Conservation (phyloP, 2,113 vertebrate species). For the Eretmochelys imbricata region DNA sequence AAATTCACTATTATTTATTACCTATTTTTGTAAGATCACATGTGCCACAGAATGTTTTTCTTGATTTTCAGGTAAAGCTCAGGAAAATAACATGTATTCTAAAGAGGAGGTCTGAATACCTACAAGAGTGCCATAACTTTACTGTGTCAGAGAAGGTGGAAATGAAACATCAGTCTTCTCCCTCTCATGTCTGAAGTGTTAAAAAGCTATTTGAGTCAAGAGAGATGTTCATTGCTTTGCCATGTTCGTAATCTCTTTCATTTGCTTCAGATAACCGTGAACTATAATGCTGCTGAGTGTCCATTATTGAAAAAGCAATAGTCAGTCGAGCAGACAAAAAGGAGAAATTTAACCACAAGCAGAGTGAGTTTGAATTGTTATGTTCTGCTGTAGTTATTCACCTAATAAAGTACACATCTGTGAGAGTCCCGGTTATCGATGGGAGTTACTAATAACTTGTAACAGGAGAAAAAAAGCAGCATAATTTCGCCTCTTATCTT, state of each 20-base stretch:
- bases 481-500: not conserved
- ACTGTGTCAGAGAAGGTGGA: not conserved
- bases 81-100: not conserved
- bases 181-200: not conserved
- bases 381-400: slow-evolving; percentile 20
- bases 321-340: slow-evolving; percentile 61
- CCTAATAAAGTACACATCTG: slow-evolving; percentile 41
- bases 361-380: slow-evolving; percentile 26
- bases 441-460: not conserved
- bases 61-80: slow-evolving; percentile 27
- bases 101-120: not conserved
- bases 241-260: slow-evolving; percentile 57
- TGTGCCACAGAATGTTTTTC: not conserved
- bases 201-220: slow-evolving; percentile 33
- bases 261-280: slow-evolving; percentile 50
- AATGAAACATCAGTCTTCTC: slow-evolving; percentile 11
- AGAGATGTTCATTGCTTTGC: slow-evolving; percentile 57
- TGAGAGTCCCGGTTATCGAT: slow-evolving; percentile 5
- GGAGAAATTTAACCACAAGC: slow-evolving; percentile 42
- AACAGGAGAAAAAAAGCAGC: not conserved
- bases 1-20: not conserved
- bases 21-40: not conserved
- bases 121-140: not conserved
- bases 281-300: slow-evolving; percentile 44
- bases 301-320: slow-evolving; percentile 54